A percentile compares a stretch with the other conserved stretches of the same genome.
Conservation (phyloP, 2,888 invertebrate genomes). For the Stenodema calcarata region DNA sequence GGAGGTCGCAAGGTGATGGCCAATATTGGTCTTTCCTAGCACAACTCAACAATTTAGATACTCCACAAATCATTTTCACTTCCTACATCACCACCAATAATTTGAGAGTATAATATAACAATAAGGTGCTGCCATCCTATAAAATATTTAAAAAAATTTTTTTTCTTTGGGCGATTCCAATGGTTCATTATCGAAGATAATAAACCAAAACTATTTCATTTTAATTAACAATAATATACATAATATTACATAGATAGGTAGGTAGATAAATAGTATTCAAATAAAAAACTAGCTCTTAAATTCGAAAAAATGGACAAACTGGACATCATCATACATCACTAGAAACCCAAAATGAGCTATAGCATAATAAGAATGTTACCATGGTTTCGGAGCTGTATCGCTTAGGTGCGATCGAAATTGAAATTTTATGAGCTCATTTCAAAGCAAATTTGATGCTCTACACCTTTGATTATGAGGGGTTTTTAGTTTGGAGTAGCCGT, state of each 20-base stretch:
- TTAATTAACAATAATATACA: no score
- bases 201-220: no score
- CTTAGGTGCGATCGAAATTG: not conserved
- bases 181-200: no score
- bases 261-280: not conserved
- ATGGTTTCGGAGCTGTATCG: not conserved
- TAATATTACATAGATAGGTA: not conserved
- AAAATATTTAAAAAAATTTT: no score
- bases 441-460: not conserved
- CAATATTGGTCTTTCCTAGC: no score
- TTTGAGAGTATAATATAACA: not conserved
- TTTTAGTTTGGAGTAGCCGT: slow-evolving; percentile 1
- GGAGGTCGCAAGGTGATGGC: no score
- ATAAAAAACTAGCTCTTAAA: not conserved
- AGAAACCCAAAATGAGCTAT: not conserved
- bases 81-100: not conserved
- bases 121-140: no score
- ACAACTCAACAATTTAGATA: not conserved
- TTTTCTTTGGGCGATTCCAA: no score
- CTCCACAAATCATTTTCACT: not conserved
- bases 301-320: not conserved
- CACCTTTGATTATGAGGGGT: not conserved
- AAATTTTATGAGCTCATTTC: not conserved
- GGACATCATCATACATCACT: not conserved
- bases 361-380: not conserved